A percentile compares a stretch with the other conserved stretches of the same genome.
Conservation (phyloP, 2,113 vertebrate species). For the Okapia johnstoni region DNA sequence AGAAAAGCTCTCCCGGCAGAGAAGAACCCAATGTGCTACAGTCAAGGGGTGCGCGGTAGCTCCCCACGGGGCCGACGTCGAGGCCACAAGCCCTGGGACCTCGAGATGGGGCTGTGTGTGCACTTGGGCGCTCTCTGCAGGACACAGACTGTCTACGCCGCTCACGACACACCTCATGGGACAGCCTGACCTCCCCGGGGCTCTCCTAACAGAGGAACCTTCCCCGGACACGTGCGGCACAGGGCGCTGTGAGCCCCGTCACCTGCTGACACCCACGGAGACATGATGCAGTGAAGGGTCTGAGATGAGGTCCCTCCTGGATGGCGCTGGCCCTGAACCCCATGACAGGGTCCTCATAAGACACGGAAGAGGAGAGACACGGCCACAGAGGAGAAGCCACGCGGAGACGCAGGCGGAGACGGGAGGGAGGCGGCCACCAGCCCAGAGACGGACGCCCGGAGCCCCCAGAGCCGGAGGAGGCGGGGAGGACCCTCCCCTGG, state of each 20-base stretch:
- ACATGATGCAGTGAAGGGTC: rapidly evolving
- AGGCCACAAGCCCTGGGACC: rapidly evolving
- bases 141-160: background rate
- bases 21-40: rapidly evolving
- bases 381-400: rapidly evolving
- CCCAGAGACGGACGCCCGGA: rapidly evolving
- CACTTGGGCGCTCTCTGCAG: background rate
- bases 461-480: background rate
- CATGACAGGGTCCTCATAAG: rapidly evolving
- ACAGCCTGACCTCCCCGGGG: rapidly evolving
- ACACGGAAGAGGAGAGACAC: background rate
- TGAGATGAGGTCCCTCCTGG: rapidly evolving
- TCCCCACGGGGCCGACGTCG: rapidly evolving
- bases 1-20: rapidly evolving
- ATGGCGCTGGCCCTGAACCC: rapidly evolving
- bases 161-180: background rate
- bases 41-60: rapidly evolving
- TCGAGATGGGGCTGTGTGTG: rapidly evolving
- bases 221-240: background rate
- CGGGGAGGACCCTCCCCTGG: background rate
- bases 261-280: background rate
- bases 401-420: rapidly evolving
- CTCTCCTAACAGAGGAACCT: rapidly evolving
- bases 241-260: background rate
- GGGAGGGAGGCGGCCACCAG: rapidly evolving